Conservation (phyloP, 2,113 vertebrate genomes). For the Podilymbus podiceps region DNA sequence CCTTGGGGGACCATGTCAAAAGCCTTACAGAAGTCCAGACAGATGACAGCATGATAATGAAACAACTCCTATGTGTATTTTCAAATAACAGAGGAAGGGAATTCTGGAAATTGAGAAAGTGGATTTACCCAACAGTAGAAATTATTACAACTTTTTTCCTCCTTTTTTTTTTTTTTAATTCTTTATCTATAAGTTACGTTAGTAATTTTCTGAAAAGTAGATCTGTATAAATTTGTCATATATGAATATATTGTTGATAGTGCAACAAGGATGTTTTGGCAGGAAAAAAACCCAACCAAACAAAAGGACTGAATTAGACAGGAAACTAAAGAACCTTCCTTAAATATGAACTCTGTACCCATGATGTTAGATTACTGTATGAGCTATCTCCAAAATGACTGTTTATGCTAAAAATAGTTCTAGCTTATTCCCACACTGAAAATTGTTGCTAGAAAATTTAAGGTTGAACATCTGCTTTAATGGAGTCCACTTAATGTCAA, state of each 20-base stretch:
- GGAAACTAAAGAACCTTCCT: not conserved
- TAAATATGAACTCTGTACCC: not conserved
- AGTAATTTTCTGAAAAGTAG: not conserved
- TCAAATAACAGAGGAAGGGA: not conserved
- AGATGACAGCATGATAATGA: not conserved
- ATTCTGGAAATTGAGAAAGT: not conserved
- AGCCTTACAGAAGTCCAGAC: not conserved
- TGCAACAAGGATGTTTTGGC: not conserved
- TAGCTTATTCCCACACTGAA: not conserved
- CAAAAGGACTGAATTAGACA: not conserved
- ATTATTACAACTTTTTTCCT: not conserved
- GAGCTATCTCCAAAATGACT: not conserved
- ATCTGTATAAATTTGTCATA: not conserved
- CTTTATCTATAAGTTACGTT: not conserved
- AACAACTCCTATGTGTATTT: not conserved
- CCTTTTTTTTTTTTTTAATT: not conserved
- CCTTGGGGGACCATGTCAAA: accelerated
- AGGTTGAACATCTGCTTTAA: not conserved
- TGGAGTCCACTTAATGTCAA: not conserved
- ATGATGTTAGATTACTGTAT: not conserved
- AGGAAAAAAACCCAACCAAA: not conserved
- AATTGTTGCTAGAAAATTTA: not conserved
- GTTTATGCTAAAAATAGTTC: not conserved
- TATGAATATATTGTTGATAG: not conserved
- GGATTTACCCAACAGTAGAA: not conserved